Conservation (phyloP, 2,113 vertebrate species). For the Origma solitaria region DNA sequence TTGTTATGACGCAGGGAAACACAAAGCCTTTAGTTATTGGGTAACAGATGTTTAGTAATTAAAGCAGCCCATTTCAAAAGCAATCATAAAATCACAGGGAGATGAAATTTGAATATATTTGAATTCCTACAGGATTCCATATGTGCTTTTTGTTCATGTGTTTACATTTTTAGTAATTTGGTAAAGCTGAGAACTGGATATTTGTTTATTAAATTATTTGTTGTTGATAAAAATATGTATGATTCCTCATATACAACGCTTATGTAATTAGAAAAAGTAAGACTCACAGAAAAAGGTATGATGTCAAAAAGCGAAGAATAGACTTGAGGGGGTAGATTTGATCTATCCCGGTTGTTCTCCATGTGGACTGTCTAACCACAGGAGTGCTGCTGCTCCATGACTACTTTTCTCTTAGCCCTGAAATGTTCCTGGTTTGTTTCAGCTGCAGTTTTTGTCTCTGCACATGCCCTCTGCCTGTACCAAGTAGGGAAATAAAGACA, state of each 20-base stretch:
- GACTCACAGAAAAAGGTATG: not conserved
- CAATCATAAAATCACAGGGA: conserved; percentile 36
- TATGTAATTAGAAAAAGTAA: not conserved
- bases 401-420: not conserved
- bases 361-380: not conserved
- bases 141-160: not conserved
- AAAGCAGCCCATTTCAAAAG: conserved; percentile 46
- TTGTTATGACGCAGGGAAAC: not conserved
- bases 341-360: not conserved
- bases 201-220: not conserved
- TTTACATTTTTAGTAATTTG: not conserved
- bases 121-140: conserved; percentile 34
- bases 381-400: not conserved
- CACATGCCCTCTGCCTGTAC: not conserved
- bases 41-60: conserved; percentile 55
- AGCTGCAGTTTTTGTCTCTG: not conserved
- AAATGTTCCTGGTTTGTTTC: not conserved
- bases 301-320: not conserved
- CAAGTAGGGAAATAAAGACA: not conserved
- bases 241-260: not conserved
- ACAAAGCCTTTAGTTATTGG: conserved; percentile 6
- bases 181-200: not conserved
- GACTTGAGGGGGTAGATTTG: not conserved
- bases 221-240: not conserved
- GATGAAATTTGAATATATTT: conserved; percentile 45